Percentiles rank a stretch among this genome's conserved stretches.
Evolutionary conservation across 2,797 vertebrate genomes (phyloP).

Genomic region (Hirundo rustica): DNA sequence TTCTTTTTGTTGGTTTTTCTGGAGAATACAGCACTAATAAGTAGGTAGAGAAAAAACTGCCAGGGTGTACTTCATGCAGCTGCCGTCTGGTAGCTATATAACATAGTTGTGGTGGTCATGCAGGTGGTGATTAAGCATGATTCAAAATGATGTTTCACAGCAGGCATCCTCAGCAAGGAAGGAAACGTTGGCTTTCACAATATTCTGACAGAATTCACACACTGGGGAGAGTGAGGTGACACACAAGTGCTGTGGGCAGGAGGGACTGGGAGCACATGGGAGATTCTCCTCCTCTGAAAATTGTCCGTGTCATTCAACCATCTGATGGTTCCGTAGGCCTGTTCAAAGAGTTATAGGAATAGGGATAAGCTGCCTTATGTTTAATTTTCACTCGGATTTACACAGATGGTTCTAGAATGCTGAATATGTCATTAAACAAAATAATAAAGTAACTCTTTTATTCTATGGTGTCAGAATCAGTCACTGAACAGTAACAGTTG

Average conservation of each 20-base stretch:
- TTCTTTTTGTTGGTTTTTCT: background rate
- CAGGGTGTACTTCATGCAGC: background rate
- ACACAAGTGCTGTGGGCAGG: background rate
- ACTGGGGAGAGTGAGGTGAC: background rate
- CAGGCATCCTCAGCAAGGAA: background rate
- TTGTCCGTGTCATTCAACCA: fast-evolving
- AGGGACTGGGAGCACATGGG: background rate
- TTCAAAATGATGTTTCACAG: slow-evolving; percentile 9
- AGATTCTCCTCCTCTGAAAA: background rate
- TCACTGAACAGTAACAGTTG: background rate
- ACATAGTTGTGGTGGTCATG: slow-evolving; percentile 10
- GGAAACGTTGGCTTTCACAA: background rate
- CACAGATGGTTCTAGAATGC: background rate
- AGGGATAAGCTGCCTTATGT: background rate
- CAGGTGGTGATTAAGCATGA: slow-evolving; percentile 8
- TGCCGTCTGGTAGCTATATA: background rate
- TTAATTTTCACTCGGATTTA: background rate
- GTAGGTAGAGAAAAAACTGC: background rate
- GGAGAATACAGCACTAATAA: background rate
- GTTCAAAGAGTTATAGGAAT: background rate
- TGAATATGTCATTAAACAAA: background rate
- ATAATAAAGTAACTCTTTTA: background rate
- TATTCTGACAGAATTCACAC: background rate
- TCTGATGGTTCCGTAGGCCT: background rate
- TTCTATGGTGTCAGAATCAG: background rate